Percentiles rank a stretch among this genome's conserved stretches.
Evolutionary conservation across 2,797 vertebrate species (phyloP).

Genomic region (Neosalanx taihuensis): DNA sequence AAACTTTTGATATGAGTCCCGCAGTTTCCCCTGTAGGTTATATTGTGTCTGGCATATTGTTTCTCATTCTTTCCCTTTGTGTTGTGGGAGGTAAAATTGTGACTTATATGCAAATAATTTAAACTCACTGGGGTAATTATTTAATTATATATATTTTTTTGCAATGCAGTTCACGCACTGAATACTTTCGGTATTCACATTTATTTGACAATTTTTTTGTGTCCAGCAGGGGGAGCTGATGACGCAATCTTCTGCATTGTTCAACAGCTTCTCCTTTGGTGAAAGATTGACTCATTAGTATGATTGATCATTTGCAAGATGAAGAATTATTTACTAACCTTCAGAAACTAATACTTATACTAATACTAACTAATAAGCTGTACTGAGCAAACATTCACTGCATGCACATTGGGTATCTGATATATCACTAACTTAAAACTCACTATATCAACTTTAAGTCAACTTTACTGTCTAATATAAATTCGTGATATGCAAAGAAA

Average conservation of each 20-base stretch:
- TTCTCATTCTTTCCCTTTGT: constrained; percentile 60
- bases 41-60: constrained; percentile 61
- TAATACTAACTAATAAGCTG: too few species aligned
- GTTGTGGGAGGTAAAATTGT: constrained; percentile 45
- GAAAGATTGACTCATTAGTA: constrained; percentile 42
- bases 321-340: neutral
- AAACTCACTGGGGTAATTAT: constrained; percentile 37
- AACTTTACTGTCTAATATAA: neutral
- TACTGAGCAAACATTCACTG: neutral
- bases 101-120: constrained; percentile 65
- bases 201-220: neutral
- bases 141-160: too few species aligned
- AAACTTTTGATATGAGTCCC: constrained; percentile 75
- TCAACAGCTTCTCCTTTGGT: constrained; percentile 12
- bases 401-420: neutral
- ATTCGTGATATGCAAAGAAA: neutral
- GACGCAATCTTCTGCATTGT: constrained; percentile 16
- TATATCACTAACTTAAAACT: neutral
- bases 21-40: constrained; percentile 56
- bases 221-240: constrained; percentile 64
- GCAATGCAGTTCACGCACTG: neutral
- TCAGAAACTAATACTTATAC: neutral
- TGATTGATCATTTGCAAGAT: constrained; percentile 46
- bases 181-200: too few species aligned
- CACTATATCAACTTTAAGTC: neutral